phyloP scores from a whole-genome alignment of 2,888 invertebrate genomes.

The Hypena proboscidalis region DNA sequence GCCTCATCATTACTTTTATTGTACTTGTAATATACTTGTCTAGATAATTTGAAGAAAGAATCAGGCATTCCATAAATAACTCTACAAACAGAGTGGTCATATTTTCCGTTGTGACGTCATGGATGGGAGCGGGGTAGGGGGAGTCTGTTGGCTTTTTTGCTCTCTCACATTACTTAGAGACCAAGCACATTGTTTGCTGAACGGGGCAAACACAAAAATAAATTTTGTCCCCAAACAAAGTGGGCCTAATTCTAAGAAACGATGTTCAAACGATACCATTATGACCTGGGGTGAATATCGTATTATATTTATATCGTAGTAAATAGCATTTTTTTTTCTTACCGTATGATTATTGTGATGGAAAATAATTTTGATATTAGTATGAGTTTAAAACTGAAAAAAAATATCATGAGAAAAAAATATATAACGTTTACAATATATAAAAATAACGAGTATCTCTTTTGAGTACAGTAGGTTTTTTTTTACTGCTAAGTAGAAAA shows the following conservation, averaged over 20 bases:
- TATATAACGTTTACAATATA: too few relatives aligned
- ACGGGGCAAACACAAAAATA: constrained; percentile 50
- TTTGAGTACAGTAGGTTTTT: too few relatives aligned
- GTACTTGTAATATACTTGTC: neutral
- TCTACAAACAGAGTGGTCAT: neutral
- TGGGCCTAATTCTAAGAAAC: constrained; percentile 22
- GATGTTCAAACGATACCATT: constrained; percentile 6
- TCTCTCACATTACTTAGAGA: constrained; percentile 43
- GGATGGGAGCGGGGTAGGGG: neutral
- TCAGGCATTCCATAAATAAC: neutral
- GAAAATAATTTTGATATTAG: too few relatives aligned
- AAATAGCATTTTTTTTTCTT: too few relatives aligned
- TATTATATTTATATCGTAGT: too few relatives aligned
- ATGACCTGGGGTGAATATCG: too few relatives aligned
- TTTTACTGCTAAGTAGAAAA: too few relatives aligned
- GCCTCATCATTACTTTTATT: too few relatives aligned
- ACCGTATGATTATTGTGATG: too few relatives aligned
- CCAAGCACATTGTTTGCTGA: constrained; percentile 44
- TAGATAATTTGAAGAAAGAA: neutral
- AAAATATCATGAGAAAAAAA: too few relatives aligned
- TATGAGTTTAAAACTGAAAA: too few relatives aligned
- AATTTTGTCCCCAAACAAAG: constrained; percentile 42
- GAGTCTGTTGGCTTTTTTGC: constrained; percentile 25
- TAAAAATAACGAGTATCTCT: too few relatives aligned
- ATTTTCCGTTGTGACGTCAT: constrained; percentile 7